Conservation (phyloP, 2,888 invertebrate species). For the Leptinotarsa tumamoca region DNA sequence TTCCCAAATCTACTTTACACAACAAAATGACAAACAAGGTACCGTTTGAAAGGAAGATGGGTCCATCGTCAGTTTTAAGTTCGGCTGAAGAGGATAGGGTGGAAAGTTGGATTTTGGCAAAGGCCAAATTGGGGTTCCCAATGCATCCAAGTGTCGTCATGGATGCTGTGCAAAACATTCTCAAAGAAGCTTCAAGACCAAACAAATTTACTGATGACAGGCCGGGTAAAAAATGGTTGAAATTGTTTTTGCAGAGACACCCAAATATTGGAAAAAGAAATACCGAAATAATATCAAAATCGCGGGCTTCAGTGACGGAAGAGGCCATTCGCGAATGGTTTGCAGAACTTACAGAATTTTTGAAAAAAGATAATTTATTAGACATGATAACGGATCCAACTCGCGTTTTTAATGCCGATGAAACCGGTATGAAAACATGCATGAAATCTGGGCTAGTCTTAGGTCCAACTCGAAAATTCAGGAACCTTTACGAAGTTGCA, state of each 20-base stretch:
- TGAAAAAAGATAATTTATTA: conserved; percentile 14
- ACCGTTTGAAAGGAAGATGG: background rate
- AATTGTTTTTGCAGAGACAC: too few relatives aligned
- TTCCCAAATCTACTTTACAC: conserved; percentile 8
- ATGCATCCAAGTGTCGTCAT: conserved; percentile 45
- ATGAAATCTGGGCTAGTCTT: too few relatives aligned
- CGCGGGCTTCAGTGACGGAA: too few relatives aligned
- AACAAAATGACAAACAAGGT: background rate
- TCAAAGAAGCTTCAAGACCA: conserved; percentile 21
- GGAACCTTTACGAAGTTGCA: conserved; percentile 28
- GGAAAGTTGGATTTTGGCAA: conserved; percentile 41
- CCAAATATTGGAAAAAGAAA: too few relatives aligned
- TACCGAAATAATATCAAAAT: too few relatives aligned
- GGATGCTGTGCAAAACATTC: conserved; percentile 36
- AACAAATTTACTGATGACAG: too few relatives aligned
- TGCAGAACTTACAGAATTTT: too few relatives aligned
- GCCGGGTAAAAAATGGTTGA: too few relatives aligned
- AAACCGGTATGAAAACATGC: too few relatives aligned
- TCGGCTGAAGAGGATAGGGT: conserved; percentile 13
- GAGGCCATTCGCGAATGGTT: too few relatives aligned
- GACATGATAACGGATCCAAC: conserved; percentile 47
- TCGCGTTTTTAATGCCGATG: too few relatives aligned
- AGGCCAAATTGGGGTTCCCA: conserved; percentile 44
- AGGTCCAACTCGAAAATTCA: conserved; percentile 32
- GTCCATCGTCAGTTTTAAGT: too few relatives aligned